Conservation (phyloP, 2,888 invertebrate genomes). For the Monopis laevigella region DNA sequence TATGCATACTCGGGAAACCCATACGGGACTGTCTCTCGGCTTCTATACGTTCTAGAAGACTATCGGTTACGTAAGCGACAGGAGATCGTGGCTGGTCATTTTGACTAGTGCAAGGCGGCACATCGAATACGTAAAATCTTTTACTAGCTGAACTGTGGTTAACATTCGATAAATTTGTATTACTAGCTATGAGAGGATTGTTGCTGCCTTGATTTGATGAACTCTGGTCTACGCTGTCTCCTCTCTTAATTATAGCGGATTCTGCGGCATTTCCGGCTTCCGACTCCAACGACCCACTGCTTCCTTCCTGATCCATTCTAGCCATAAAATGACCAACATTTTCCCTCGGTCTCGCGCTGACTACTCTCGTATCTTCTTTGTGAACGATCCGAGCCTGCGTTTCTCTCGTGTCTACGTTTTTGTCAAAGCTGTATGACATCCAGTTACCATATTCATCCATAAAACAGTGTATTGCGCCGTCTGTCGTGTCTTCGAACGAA, state of each 20-base stretch:
- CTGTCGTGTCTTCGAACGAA: constrained; percentile 83
- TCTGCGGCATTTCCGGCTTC: constrained; percentile 32
- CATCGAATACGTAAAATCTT: constrained; percentile 57
- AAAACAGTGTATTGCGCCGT: constrained; percentile 87
- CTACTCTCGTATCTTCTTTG: too few species aligned
- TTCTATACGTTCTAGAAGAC: constrained; percentile 56
- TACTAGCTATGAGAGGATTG: constrained; percentile 54
- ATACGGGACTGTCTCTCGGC: constrained; percentile 54
- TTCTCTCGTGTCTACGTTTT: too few species aligned
- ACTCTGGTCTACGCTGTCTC: constrained; percentile 46
- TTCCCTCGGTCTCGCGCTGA: too few species aligned
- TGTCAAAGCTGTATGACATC: constrained; percentile 77
- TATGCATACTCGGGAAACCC: constrained; percentile 61
- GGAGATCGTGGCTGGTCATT: constrained; percentile 53
- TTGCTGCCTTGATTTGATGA: constrained; percentile 63
- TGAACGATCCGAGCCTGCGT: too few species aligned
- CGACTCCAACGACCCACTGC: constrained; percentile 57
- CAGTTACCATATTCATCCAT: constrained; percentile 88
- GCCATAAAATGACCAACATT: constrained; percentile 62
- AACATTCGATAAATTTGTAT: constrained; percentile 45
- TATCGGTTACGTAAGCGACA: constrained; percentile 56
- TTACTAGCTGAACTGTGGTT: constrained; percentile 49
- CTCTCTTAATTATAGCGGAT: constrained; percentile 16
- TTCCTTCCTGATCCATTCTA: too few species aligned
- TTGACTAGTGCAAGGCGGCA: constrained; percentile 39